Percentiles rank a stretch among this genome's conserved stretches.
phyloP scores from a whole-genome alignment of 2,888 invertebrate genomes.

The Eupithecia centaureata region DNA sequence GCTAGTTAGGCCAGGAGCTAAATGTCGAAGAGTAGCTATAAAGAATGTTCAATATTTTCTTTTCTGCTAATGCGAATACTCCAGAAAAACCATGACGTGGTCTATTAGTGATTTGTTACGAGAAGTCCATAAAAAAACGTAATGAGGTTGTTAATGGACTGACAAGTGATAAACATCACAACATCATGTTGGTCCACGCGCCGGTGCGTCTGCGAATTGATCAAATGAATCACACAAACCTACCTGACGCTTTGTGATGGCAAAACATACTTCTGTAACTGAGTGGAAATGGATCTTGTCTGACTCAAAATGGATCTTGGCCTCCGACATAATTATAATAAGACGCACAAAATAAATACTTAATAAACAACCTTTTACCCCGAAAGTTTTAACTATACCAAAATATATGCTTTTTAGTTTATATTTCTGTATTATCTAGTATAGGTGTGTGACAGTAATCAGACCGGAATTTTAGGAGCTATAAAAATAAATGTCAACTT shows the following conservation, averaged over 20 bases:
- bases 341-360: too few relatives aligned
- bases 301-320: neutral
- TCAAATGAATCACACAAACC: neutral
- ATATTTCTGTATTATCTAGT: neutral
- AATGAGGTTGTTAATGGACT: neutral
- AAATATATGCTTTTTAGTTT: neutral
- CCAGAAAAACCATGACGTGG: neutral
- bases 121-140: slow-evolving; percentile 3
- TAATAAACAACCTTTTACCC: too few relatives aligned
- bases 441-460: slow-evolving; percentile 9
- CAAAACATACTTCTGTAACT: neutral
- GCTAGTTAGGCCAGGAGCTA: neutral
- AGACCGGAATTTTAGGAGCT: slow-evolving; percentile 34
- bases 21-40: neutral
- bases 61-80: neutral
- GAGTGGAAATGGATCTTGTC: neutral
- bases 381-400: neutral
- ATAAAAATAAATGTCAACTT: slow-evolving; percentile 38
- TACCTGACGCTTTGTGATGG: neutral
- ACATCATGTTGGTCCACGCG: neutral
- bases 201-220: slow-evolving; percentile 1
- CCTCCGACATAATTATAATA: too few relatives aligned
- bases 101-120: slow-evolving; percentile 8
- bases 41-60: neutral
- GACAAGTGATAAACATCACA: slow-evolving; percentile 5